Evolutionary conservation across 2,113 vertebrate species (phyloP).

Genomic region (Tricholaema leucomelas): DNA sequence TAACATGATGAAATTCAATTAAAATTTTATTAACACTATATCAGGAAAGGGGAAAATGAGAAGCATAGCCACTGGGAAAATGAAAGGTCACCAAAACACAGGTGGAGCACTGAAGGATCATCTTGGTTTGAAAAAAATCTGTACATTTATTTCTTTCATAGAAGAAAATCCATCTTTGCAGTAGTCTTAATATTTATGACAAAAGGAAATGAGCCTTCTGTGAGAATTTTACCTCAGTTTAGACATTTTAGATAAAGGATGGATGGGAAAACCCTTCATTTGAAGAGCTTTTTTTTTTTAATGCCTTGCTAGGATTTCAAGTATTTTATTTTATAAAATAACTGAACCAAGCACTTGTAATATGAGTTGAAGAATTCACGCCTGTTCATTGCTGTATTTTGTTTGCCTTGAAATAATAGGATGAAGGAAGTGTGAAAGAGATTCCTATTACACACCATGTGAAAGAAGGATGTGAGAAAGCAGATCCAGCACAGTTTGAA

Average conservation of each 20-base stretch:
- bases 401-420: conserved; percentile 73
- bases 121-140: background rate
- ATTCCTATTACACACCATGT: conserved; percentile 96
- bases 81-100: background rate
- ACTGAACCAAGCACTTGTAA: background rate
- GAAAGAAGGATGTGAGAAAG: conserved; percentile 98
- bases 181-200: background rate
- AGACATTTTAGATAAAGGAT: background rate
- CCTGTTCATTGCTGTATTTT: conserved; percentile 1
- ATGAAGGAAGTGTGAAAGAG: conserved; percentile 91
- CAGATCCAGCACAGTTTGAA: conserved; percentile 94
- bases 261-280: background rate
- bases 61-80: background rate
- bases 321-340: background rate
- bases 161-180: background rate
- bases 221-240: background rate
- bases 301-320: background rate
- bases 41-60: conserved; percentile 12
- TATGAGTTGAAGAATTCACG: background rate
- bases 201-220: background rate
- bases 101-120: background rate
- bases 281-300: background rate
- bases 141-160: background rate
- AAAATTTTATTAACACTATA: conserved; percentile 39
- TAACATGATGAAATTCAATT: conserved; percentile 41